Evolutionary conservation across 2,113 vertebrate genomes (phyloP), one percentile per base, ranked within the genome.

Genomic region (Fulica atra): DNA sequence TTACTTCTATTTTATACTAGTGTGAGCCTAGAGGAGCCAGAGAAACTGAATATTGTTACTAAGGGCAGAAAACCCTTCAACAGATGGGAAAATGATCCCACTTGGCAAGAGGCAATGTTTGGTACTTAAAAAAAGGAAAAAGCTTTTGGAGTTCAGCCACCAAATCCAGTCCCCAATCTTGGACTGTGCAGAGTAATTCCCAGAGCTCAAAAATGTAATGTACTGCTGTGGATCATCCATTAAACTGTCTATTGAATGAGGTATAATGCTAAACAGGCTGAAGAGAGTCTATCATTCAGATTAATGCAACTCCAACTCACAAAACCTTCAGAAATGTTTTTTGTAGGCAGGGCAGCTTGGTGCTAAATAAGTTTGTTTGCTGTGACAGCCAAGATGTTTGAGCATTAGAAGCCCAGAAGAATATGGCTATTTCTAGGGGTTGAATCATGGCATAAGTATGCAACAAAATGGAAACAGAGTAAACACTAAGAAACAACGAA

Each of bases 241-340:
- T 97, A 97, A 97, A 95, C 97, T 97, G 97, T 97, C 97, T 96
- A 71, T 96, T 97, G 96, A 97, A 97, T 86, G 88, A 96, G 82
- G 87, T 97, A 93, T 97, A 97, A 97, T 89, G 93, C 90, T 97
- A 97, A 97, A 89, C 97, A 97, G 97, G 91, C 93, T 91, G 90
- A 97, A 90, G 82, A 89, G 82, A 96, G 56, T 66, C 78, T 91
- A 94, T 89, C 86, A 76, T 94, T 95, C 91, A 96, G 81, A 82
- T 85, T 95, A 92, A 94, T 92, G 80, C 77, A 95, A 79, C 66
- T 92, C 54, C 82, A 93, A 89, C 85, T 93, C 92, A 95, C 88
- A 93, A 94, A 89, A 87, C 29, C 15, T 86, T 93, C 77, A 86
- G 78, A 96, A 89, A 89, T 65, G 20, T 3, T 28, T 96, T 91